These are phyloP conservation scores for Lethenteron reissneri DNA, from an alignment of 2,113 vertebrate genomes.

Conservation along the genomic window DNA sequence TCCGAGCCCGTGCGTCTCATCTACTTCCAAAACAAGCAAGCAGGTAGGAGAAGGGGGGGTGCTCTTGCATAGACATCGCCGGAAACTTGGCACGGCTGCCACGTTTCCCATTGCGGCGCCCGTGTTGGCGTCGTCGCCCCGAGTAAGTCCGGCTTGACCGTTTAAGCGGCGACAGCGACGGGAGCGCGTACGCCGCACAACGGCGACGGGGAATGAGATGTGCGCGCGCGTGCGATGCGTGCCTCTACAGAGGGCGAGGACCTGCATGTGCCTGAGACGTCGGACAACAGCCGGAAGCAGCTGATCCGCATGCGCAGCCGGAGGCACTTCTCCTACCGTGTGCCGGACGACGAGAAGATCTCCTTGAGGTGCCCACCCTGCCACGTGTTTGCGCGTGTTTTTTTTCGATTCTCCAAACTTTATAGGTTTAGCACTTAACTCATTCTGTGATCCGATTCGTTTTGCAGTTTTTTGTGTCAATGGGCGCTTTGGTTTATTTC, in stretches of 20 bases:
- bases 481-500: too few species aligned
- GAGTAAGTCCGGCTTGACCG: too few species aligned
- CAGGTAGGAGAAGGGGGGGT: conserved; percentile 32
- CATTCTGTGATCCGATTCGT: too few species aligned
- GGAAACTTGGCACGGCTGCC: background rate
- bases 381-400: too few species aligned
- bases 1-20: conserved; percentile 77
- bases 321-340: conserved; percentile 76
- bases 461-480: too few species aligned
- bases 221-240: too few species aligned
- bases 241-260: conserved; percentile 64
- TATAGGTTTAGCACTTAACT: too few species aligned
- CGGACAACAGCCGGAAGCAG: conserved; percentile 90
- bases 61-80: background rate
- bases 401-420: too few species aligned
- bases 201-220: too few species aligned
- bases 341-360: conserved; percentile 79
- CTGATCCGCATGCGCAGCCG: conserved; percentile 95
- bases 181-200: conserved; percentile 2
- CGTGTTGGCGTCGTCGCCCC: background rate
- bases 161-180: too few species aligned
- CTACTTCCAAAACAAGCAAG: conserved; percentile 97
- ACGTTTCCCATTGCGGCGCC: background rate
- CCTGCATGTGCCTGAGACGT: conserved; percentile 81
- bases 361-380: conserved; percentile 55